Evolutionary conservation across 2,888 invertebrate species (phyloP), one percentile per base, ranked within the genome.

Genomic region (Drosophila putrida): DNA sequence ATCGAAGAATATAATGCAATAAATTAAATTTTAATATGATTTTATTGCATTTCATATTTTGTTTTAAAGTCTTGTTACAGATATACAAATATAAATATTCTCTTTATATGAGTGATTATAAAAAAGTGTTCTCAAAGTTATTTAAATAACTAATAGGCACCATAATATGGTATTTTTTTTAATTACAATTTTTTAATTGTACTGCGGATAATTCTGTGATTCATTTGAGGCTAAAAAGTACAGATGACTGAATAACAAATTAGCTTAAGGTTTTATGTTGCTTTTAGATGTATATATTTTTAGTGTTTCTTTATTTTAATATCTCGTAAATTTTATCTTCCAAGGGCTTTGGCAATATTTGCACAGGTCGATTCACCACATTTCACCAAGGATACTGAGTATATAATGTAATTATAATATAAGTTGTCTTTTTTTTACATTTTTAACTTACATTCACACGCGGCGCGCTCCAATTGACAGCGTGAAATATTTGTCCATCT

Each of bases 61-160:
- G 50, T 81, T 83, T 83, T 86, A 86, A 83, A 83, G 83, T 83
- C 83, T 83, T 83, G 74, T 83, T 79, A 20, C 20, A 20, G 20
- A 2, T 20, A 20, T 20, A 20, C 20, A 20, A 3, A 20, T 20
- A 20, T 20, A 20, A 20, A 2, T 3, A 20, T 20, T 2, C 20
- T 3, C 3, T 20, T 20, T 20, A 20, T 20, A 20, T 20, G 20
- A 20, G 20, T 20, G 20, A 20, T 20, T 20, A 20, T 20, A 20
- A 2, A 20, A 20, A 20, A 20, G 20, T 20, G 20, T 3, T 3
- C 20, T 3, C 20, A 20, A 20, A 20, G 20, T 20, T 20, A 20
- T 20, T 20, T 20, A 20, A 3, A 20, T 20, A 20, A 20, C 20
- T 20, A 3, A 20, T 20, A 20, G 2, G 20, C 20, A 1, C 20